Conservation (phyloP, 1,140 invertebrate genomes). For the Orius laevigatus region DNA sequence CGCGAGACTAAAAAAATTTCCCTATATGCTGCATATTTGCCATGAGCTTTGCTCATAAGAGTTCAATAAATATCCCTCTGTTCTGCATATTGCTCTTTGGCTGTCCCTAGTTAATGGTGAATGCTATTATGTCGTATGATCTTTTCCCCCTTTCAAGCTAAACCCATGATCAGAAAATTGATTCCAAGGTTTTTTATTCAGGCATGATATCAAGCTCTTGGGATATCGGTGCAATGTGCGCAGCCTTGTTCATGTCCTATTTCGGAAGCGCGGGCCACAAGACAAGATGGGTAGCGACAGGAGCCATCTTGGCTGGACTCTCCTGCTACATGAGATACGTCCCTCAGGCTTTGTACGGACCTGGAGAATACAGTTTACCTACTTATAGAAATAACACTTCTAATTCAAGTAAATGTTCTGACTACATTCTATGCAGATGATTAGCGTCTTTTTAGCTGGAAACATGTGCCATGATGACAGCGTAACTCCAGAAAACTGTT, state of each 20-base stretch:
- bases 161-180: too few relatives aligned
- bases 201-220: constrained; percentile 17
- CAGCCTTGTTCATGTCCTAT: constrained; percentile 14
- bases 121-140: too few relatives aligned
- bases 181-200: too few relatives aligned
- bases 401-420: not conserved
- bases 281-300: constrained; percentile 17
- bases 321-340: constrained; percentile 15
- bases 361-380: constrained; percentile 14
- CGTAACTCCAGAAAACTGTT: constrained; percentile 1
- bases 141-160: too few relatives aligned
- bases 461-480: constrained; percentile 6
- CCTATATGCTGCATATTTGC: too few relatives aligned
- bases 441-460: not conserved
- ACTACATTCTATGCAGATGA: not conserved
- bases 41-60: too few relatives aligned
- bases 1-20: too few relatives aligned
- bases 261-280: constrained; percentile 19
- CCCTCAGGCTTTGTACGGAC: constrained; percentile 17
- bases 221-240: constrained; percentile 18
- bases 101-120: too few relatives aligned
- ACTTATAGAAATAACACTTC: not conserved
- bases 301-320: constrained; percentile 11
- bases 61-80: too few relatives aligned
- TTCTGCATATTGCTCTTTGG: too few relatives aligned